These are phyloP conservation scores for Silurus meridionalis DNA, from an alignment of 2,113 vertebrate genomes.

Conservation along the genomic window DNA sequence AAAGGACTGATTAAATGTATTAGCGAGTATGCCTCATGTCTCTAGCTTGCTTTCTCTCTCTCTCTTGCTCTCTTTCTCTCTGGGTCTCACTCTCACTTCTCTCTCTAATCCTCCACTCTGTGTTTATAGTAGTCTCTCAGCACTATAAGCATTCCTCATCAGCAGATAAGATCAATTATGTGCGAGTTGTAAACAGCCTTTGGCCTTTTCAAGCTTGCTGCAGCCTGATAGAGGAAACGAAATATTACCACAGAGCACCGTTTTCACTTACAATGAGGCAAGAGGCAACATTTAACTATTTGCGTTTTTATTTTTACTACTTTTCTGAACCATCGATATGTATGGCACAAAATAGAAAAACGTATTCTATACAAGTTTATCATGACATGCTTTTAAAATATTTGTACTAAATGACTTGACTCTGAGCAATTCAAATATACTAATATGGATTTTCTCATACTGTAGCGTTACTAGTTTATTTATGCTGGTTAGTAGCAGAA, in stretches of 20 bases:
- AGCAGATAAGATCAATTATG: conserved; percentile 50
- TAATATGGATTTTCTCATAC: too few relatives aligned
- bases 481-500: background rate
- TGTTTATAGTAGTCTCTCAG: conserved; percentile 45
- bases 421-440: too few relatives aligned
- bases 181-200: conserved; percentile 51
- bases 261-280: conserved; percentile 39
- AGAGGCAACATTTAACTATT: conserved; percentile 22
- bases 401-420: background rate
- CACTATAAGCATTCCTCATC: conserved; percentile 38
- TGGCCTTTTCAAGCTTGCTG: conserved; percentile 17
- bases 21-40: background rate
- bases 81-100: background rate
- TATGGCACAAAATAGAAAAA: background rate
- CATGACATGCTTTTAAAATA: background rate
- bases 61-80: background rate
- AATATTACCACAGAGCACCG: conserved; percentile 53
- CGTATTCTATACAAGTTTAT: background rate
- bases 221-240: conserved; percentile 61
- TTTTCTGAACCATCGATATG: background rate
- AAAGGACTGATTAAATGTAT: background rate
- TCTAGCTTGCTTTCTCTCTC: background rate
- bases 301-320: background rate
- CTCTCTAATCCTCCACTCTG: background rate
- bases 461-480: too few relatives aligned